Evolutionary conservation across 2,888 invertebrate genomes (phyloP).

Genomic region (Cartodere bifasciata): DNA sequence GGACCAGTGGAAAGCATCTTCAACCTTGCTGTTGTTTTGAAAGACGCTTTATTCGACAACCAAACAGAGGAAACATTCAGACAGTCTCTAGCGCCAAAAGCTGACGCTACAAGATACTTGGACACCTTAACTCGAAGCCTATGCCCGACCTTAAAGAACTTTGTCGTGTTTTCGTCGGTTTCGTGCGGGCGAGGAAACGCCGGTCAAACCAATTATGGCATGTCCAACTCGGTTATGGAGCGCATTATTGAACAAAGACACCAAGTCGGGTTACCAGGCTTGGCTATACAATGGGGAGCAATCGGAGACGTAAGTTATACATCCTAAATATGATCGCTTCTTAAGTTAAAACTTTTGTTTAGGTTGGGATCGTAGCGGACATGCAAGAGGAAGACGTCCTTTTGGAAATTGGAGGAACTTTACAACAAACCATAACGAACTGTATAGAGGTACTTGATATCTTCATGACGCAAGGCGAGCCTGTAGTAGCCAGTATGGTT

Average conservation of each 20-base stretch:
- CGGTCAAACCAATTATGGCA: conserved; percentile 84
- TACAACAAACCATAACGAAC: conserved; percentile 50
- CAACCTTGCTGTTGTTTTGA: conserved; percentile 73
- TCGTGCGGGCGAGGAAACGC: conserved; percentile 85
- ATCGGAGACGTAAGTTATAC: conserved; percentile 67
- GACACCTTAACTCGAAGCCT: conserved; percentile 40
- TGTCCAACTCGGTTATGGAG: conserved; percentile 85
- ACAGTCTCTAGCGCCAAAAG: conserved; percentile 64
- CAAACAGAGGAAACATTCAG: conserved; percentile 57
- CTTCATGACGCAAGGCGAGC: conserved; percentile 49
- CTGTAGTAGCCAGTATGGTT: conserved; percentile 66
- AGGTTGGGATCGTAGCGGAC: conserved; percentile 47
- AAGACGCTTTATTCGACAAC: conserved; percentile 65
- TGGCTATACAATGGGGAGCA: conserved; percentile 89
- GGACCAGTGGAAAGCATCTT: conserved; percentile 75
- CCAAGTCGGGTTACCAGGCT: conserved; percentile 56
- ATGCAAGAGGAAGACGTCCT: conserved; percentile 31
- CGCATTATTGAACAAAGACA: conserved; percentile 66
- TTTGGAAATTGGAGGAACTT: conserved; percentile 41
- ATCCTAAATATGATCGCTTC: conserved; percentile 33
- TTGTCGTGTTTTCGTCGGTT: conserved; percentile 86
- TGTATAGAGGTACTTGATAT: conserved; percentile 49
- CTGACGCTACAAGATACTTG: conserved; percentile 63
- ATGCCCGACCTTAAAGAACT: conserved; percentile 42
- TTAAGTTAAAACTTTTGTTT: background rate